A percentile compares a stretch with the other conserved stretches of the same genome.
These are phyloP conservation scores for Ruditapes philippinarum DNA, from an alignment of 1,140 invertebrate genomes.

Conservation along the genomic window DNA sequence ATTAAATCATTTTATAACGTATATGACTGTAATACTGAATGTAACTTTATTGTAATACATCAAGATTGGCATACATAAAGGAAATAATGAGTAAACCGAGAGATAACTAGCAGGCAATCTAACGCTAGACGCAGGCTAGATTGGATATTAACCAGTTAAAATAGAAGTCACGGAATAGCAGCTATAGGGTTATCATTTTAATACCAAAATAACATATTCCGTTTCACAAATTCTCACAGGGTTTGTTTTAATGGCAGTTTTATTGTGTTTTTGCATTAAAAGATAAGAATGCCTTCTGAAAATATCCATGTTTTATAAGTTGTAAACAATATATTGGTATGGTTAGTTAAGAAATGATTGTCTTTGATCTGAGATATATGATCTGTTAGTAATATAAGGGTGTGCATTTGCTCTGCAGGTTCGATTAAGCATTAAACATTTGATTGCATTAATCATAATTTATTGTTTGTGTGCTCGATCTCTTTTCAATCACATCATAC, in stretches of 20 bases:
- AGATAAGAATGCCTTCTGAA: background rate
- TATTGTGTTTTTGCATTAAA: background rate
- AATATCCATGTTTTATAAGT: no score
- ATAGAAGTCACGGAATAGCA: background rate
- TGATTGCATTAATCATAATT: no score
- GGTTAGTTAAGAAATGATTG: no score
- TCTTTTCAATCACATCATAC: no score
- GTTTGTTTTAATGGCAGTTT: background rate
- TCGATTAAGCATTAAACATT: no score
- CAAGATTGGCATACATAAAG: slow-evolving; percentile 2
- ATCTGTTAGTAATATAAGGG: no score
- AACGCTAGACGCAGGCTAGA: background rate
- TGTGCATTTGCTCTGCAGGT: no score
- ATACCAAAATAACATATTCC: background rate
- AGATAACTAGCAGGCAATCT: background rate
- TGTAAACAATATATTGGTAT: no score
- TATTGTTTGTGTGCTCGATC: no score
- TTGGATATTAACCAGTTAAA: background rate
- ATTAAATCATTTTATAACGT: background rate
- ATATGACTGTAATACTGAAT: background rate
- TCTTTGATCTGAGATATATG: no score
- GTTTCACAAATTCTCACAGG: background rate
- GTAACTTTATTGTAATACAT: background rate
- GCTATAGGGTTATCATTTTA: background rate
- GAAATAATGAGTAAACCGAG: background rate